These are phyloP conservation scores for Cebus imitator DNA, from an alignment of 2,113 vertebrate species.

Conservation along the genomic window DNA sequence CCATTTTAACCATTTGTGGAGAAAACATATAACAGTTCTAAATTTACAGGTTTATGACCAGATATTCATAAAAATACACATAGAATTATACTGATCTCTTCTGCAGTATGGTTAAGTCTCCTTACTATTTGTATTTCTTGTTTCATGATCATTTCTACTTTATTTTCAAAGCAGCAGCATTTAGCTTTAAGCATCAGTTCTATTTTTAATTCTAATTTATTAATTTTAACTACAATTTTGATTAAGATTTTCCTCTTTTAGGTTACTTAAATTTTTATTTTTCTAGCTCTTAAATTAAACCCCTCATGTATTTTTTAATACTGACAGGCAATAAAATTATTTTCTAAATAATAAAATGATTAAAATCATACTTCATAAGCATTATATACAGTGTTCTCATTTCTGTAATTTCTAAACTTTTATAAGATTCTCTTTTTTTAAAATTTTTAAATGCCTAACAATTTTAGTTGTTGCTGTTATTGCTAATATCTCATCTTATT, in stretches of 20 bases:
- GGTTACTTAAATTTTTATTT: neutral
- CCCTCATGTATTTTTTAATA: neutral
- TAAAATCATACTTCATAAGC: neutral
- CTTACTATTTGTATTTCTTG: neutral
- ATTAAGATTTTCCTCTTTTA: neutral
- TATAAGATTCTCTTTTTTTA: neutral
- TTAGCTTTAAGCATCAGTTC: neutral
- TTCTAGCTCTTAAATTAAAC: neutral
- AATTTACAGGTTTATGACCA: neutral
- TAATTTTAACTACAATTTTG: neutral
- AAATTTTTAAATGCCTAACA: neutral
- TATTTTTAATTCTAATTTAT: constrained; percentile 5
- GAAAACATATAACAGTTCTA: neutral
- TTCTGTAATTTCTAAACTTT: neutral
- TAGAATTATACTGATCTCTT: neutral
- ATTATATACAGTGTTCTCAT: neutral
- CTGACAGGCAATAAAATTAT: neutral
- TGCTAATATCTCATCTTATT: constrained; percentile 39
- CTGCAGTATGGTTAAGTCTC: neutral
- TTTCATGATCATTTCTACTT: neutral
- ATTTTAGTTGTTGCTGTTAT: neutral
- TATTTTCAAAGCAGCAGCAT: neutral
- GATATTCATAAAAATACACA: neutral
- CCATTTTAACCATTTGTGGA: neutral
- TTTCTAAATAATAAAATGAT: constrained; percentile 15